Conservation (phyloP, 2,888 invertebrate species). For the Chironomus riparius region DNA sequence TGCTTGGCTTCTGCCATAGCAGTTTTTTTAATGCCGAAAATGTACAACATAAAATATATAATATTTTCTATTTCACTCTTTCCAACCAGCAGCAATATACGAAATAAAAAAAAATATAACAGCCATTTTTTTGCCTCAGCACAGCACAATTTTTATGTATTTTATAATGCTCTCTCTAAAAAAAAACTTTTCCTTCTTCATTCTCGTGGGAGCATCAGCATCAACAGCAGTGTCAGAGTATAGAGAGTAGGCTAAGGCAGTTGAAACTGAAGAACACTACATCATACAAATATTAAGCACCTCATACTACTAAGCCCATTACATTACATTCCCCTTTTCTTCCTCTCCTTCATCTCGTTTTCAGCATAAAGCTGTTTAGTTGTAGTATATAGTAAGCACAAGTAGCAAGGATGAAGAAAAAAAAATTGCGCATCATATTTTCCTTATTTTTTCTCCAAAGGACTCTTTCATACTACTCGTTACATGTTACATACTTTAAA, state of each 20-base stretch:
- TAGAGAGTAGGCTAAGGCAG: neutral
- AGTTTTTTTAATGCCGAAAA: neutral
- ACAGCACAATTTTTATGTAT: constrained; percentile 19
- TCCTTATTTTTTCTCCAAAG: too few species aligned
- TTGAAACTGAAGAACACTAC: constrained; percentile 24
- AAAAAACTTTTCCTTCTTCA: constrained; percentile 16
- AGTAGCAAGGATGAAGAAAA: too few species aligned
- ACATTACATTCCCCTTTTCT: neutral
- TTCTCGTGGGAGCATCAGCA: neutral
- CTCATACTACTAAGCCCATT: constrained; percentile 8
- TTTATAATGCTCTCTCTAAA: constrained; percentile 18
- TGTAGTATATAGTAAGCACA: too few species aligned
- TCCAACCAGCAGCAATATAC: neutral
- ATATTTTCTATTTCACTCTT: constrained; percentile 26
- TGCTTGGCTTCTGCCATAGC: neutral
- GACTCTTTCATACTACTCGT: too few species aligned
- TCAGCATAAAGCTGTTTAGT: too few species aligned
- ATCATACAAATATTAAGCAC: constrained; percentile 25
- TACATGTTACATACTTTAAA: too few species aligned
- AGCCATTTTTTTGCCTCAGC: constrained; percentile 4
- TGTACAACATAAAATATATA: neutral
- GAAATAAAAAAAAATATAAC: neutral
- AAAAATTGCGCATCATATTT: neutral
- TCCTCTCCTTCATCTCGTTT: neutral
- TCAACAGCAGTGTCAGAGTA: too few species aligned